A percentile compares a stretch with the other conserved stretches of the same genome.
These are phyloP conservation scores for Chelon labrosus DNA, from an alignment of 2,797 vertebrate species.

Conservation along the genomic window DNA sequence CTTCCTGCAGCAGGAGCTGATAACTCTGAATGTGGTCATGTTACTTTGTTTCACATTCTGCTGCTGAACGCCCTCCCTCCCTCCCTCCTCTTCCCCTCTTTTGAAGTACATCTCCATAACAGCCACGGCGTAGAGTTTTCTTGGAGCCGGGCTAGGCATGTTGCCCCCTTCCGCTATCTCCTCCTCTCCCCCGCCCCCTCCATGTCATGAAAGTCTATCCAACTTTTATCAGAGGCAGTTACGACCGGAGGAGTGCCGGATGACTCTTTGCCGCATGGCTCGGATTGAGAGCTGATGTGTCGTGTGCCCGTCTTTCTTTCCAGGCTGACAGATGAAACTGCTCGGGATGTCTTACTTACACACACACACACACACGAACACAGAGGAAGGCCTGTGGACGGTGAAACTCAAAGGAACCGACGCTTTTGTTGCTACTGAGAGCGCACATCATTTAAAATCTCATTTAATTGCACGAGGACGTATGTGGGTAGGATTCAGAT, in stretches of 20 bases:
- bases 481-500: no score
- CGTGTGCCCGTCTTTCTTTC: slow-evolving; percentile 13
- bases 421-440: no score
- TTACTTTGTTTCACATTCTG: slow-evolving; percentile 67
- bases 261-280: slow-evolving; percentile 13
- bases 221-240: slow-evolving; percentile 51
- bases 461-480: no score
- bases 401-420: no score
- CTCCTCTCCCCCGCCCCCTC: no score
- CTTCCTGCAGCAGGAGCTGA: slow-evolving; percentile 13
- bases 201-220: slow-evolving; percentile 45
- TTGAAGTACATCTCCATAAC: slow-evolving; percentile 68
- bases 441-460: no score
- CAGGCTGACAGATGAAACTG: slow-evolving; percentile 23
- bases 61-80: neutral
- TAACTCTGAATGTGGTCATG: slow-evolving; percentile 31
- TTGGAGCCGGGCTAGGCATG: slow-evolving; percentile 26
- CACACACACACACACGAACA: slow-evolving; percentile 9
- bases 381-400: no score
- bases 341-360: slow-evolving; percentile 41
- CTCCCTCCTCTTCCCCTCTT: slow-evolving; percentile 5
- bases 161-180: neutral
- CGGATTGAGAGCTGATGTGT: slow-evolving; percentile 17
- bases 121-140: slow-evolving; percentile 41
- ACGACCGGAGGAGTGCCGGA: slow-evolving; percentile 25